A percentile compares a stretch with the other conserved stretches of the same genome.
Evolutionary conservation across 35 echinoderm and acorn worm genomes (phyloP).

Genomic region (Ophiothrix spiculata): DNA sequence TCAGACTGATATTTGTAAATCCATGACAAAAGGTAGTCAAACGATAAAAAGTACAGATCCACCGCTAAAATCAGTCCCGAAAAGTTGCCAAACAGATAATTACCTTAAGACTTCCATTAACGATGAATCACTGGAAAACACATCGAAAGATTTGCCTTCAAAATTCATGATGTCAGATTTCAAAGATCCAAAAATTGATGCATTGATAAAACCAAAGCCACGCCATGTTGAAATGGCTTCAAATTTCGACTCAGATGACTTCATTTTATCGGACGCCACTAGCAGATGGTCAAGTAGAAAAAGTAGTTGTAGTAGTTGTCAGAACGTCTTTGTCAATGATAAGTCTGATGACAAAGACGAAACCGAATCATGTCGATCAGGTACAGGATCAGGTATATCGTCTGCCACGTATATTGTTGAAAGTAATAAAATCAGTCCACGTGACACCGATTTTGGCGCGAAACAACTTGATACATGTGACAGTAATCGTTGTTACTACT

Average conservation of each 20-base stretch:
- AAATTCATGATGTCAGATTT: too few species aligned
- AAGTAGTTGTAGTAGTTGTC: background rate
- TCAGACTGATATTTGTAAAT: background rate
- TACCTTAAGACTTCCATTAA: too few species aligned
- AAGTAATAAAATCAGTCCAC: background rate
- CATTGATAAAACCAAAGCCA: too few species aligned
- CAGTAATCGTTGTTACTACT: background rate
- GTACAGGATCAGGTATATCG: background rate
- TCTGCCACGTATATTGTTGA: background rate
- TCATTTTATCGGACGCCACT: background rate
- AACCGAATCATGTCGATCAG: background rate
- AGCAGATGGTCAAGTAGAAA: background rate
- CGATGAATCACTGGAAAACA: background rate
- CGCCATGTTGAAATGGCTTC: too few species aligned
- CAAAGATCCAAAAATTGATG: too few species aligned
- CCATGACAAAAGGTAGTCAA: background rate
- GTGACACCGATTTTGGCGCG: background rate
- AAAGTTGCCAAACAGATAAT: too few species aligned
- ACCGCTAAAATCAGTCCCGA: too few species aligned
- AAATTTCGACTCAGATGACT: background rate
- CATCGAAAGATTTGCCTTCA: background rate
- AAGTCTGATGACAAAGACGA: background rate
- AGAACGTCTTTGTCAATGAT: background rate
- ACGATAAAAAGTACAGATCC: too few species aligned
- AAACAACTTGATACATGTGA: background rate